Percentiles rank a stretch among this genome's conserved stretches.
Evolutionary conservation across 2,797 vertebrate genomes (phyloP).

Genomic region (Channallabes apus): DNA sequence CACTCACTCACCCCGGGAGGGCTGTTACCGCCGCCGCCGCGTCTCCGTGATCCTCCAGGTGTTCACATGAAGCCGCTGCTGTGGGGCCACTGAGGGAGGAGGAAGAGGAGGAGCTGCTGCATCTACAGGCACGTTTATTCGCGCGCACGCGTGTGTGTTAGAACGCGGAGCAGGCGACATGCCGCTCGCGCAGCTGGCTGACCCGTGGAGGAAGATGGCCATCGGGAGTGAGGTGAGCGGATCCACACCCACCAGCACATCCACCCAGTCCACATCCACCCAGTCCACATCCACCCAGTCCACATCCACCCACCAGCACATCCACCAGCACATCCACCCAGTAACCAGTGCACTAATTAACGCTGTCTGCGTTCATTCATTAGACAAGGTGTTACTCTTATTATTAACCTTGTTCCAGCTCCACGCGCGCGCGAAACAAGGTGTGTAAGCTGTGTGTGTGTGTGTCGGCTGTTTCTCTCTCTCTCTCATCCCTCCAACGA

Average conservation of each 20-base stretch:
- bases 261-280: too few species aligned
- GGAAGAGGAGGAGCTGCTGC: too few species aligned
- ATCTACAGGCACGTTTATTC: too few species aligned
- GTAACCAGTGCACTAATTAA: background rate
- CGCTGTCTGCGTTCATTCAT: background rate
- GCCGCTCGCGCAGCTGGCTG: constrained; percentile 95
- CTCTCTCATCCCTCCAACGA: background rate
- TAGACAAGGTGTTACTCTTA: background rate
- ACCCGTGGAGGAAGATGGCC: constrained; percentile 97
- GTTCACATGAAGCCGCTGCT: background rate
- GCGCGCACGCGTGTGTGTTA: background rate
- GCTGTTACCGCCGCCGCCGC: background rate
- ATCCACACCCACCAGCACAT: background rate
- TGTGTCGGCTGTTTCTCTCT: background rate
- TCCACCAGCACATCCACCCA: background rate
- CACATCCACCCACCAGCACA: too few species aligned
- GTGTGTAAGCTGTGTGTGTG: background rate
- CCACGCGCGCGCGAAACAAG: too few species aligned
- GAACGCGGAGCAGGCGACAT: constrained; percentile 68
- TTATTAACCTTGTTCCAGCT: background rate
- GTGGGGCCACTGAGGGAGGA: background rate
- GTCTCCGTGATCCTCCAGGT: background rate
- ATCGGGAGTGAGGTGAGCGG: constrained; percentile 81
- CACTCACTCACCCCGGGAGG: background rate
- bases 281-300: too few species aligned